Percentiles rank a stretch among this genome's conserved stretches.
Evolutionary conservation across 2,888 invertebrate species (phyloP).

Genomic region (Rotaria socialis): DNA sequence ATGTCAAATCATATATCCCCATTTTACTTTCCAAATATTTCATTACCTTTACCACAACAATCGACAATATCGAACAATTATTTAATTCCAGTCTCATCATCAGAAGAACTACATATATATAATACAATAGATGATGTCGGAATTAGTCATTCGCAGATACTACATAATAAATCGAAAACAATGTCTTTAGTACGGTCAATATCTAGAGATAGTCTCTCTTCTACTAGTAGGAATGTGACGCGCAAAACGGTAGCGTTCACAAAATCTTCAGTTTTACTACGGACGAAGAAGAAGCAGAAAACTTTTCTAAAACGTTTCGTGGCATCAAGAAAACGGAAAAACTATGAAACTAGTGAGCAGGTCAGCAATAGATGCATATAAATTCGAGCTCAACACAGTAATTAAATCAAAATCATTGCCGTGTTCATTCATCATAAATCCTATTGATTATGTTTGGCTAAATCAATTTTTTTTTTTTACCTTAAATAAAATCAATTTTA

Average conservation of each 20-base stretch:
- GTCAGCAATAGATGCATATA: neutral
- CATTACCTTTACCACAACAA: neutral
- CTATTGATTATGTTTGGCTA: neutral
- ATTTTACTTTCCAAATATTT: neutral
- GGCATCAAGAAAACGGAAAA: neutral
- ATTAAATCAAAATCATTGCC: neutral
- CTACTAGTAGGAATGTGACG: neutral
- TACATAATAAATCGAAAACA: neutral
- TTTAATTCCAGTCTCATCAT: neutral
- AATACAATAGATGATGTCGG: neutral
- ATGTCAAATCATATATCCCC: neutral
- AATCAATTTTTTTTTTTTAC: neutral
- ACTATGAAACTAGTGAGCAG: neutral
- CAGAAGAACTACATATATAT: neutral
- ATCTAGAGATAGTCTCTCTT: neutral
- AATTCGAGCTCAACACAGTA: neutral
- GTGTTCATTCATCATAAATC: neutral
- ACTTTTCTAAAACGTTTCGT: neutral
- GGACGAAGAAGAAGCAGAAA: neutral
- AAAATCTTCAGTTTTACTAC: neutral
- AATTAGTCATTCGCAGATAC: neutral
- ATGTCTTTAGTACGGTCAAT: neutral
- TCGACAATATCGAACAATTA: neutral
- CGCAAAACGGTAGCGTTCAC: neutral
- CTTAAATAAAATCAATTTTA: neutral